These are phyloP conservation scores for Drosophila pachea DNA, from an alignment of 1,140 invertebrate species.

Conservation along the genomic window DNA sequence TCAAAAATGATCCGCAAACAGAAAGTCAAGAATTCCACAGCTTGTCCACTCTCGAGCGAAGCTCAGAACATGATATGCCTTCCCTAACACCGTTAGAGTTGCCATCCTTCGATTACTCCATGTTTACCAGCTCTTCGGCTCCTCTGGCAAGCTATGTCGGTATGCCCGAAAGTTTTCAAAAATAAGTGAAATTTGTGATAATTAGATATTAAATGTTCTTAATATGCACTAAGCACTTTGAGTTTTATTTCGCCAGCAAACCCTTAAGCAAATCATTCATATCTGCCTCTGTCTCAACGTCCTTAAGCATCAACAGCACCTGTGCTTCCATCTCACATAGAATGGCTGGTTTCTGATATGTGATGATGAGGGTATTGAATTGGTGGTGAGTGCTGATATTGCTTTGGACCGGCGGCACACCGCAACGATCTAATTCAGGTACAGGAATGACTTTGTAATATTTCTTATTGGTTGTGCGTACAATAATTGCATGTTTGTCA, in stretches of 20 bases:
- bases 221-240: constrained; percentile 21
- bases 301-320: constrained; percentile 80
- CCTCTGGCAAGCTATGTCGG: constrained; percentile 56
- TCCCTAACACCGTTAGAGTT: constrained; percentile 68
- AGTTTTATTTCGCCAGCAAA: constrained; percentile 71
- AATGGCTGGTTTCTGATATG: constrained; percentile 86
- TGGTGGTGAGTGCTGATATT: constrained; percentile 84
- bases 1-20: constrained; percentile 26
- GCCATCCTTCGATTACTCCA: constrained; percentile 67
- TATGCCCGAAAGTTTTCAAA: constrained; percentile 64
- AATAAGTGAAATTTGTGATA: constrained; percentile 44
- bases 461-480: constrained; percentile 88
- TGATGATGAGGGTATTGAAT: constrained; percentile 88
- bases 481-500: constrained; percentile 83
- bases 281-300: constrained; percentile 81
- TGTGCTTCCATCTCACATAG: constrained; percentile 85
- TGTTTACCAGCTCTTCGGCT: constrained; percentile 62
- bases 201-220: constrained; percentile 4
- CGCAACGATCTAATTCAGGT: constrained; percentile 85
- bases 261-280: constrained; percentile 78
- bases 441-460: constrained; percentile 88
- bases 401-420: constrained; percentile 82
- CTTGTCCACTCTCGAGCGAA: constrained; percentile 6
- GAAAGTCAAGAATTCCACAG: constrained; percentile 22
- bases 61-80: constrained; percentile 56